phyloP scores from a whole-genome alignment of 2,888 invertebrate species.

The Kuschelorhynchus macadamiae region DNA sequence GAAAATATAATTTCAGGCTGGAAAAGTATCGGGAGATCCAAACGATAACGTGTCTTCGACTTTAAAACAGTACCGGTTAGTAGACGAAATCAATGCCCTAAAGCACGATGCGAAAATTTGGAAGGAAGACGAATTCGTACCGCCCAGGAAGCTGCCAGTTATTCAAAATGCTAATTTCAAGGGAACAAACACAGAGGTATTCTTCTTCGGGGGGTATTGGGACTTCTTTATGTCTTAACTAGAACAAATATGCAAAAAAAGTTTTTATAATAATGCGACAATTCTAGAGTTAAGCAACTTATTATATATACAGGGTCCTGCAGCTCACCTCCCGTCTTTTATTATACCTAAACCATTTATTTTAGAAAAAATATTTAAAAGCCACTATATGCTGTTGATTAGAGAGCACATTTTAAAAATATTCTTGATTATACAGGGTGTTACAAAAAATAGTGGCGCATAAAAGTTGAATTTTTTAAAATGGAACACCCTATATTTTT shows the following conservation, averaged over 20 bases:
- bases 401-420: too few relatives aligned
- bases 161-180: conserved; percentile 54
- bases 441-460: too few relatives aligned
- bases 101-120: conserved; percentile 60
- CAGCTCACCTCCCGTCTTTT: too few relatives aligned
- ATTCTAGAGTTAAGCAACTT: too few relatives aligned
- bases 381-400: too few relatives aligned
- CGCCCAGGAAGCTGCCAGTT: conserved; percentile 52
- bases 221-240: background rate
- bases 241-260: background rate
- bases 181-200: conserved; percentile 53
- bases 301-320: too few relatives aligned
- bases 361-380: too few relatives aligned
- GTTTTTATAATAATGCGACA: too few relatives aligned
- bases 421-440: too few relatives aligned
- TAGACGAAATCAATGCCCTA: conserved; percentile 60
- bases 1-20: conserved; percentile 58
- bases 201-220: background rate
- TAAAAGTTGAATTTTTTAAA: too few relatives aligned
- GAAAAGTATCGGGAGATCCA: conserved; percentile 57
- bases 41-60: conserved; percentile 55
- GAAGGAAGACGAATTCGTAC: conserved; percentile 52
- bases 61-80: conserved; percentile 59
- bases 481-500: too few relatives aligned
- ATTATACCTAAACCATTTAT: too few relatives aligned